A percentile compares a stretch with the other conserved stretches of the same genome.
phyloP scores from a whole-genome alignment of 2,113 vertebrate species.

The Geococcyx californianus region DNA sequence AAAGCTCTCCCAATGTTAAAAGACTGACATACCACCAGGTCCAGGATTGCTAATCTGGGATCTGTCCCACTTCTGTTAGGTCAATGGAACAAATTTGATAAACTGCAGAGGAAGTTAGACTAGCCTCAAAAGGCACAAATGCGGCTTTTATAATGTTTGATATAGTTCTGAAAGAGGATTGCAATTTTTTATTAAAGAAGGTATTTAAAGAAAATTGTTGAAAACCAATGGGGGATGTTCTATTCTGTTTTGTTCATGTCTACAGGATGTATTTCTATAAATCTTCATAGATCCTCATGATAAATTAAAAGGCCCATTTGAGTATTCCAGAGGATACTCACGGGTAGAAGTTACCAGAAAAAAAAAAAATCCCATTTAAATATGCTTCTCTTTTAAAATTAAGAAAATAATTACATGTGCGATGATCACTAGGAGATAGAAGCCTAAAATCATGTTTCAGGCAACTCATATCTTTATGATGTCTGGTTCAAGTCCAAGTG shows the following conservation, averaged over 20 bases:
- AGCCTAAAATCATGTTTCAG: neutral
- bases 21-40: neutral
- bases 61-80: slow-evolving; percentile 19
- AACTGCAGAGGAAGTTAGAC: neutral
- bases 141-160: neutral
- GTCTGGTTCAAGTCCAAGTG: slow-evolving; percentile 10
- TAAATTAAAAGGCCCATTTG: slow-evolving; percentile 7
- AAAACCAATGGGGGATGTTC: neutral
- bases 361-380: slow-evolving; percentile 2
- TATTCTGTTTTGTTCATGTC: neutral
- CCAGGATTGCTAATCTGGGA: slow-evolving; percentile 19
- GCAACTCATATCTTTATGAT: neutral
- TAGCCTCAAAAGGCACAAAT: neutral
- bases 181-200: neutral
- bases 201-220: neutral
- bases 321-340: neutral
- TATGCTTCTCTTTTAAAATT: neutral
- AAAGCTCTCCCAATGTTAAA: neutral
- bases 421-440: neutral
- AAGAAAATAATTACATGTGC: slow-evolving; percentile 17
- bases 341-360: neutral
- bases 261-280: slow-evolving; percentile 9
- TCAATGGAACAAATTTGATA: neutral
- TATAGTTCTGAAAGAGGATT: neutral
- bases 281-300: neutral